Evolutionary conservation across 53 echinoderm and acorn worm species (phyloP).

Genomic region (Actinopyga echinites): DNA sequence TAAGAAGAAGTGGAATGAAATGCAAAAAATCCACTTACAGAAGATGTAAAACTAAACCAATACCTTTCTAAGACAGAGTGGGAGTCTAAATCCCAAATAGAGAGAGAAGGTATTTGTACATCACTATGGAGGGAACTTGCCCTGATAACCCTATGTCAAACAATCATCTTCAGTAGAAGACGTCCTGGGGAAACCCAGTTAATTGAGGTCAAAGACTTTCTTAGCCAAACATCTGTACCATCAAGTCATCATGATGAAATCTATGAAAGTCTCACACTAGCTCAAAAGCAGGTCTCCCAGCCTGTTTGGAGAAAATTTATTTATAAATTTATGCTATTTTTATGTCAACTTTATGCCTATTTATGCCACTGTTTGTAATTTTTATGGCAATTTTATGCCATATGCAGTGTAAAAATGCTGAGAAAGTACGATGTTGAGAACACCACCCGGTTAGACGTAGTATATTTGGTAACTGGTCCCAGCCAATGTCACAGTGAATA

Average conservation of each 20-base stretch:
- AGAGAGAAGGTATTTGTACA: not conserved
- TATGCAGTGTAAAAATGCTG: too few species aligned
- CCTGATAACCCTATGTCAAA: constrained; percentile 24
- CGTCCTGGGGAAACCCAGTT: constrained; percentile 39
- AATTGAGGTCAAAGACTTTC: not conserved
- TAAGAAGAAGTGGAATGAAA: constrained; percentile 14
- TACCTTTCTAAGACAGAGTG: not conserved
- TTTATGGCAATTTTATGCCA: too few species aligned
- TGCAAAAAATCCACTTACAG: constrained; percentile 37
- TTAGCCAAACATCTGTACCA: constrained; percentile 19
- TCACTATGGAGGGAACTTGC: constrained; percentile 16
- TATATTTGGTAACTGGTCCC: too few species aligned
- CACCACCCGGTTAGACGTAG: too few species aligned
- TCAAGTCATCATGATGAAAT: constrained; percentile 21
- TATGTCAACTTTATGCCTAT: too few species aligned
- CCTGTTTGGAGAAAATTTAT: too few species aligned
- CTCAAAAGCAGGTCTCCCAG: too few species aligned
- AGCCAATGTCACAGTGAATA: too few species aligned
- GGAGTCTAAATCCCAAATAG: not conserved
- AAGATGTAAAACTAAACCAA: constrained; percentile 23
- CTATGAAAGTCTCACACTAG: not conserved
- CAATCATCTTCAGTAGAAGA: constrained; percentile 31
- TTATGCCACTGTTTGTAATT: too few species aligned
- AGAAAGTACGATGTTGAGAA: too few species aligned
- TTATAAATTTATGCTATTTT: too few species aligned